phyloP scores from a whole-genome alignment of 2,888 invertebrate genomes.

The Mystacides longicornis region DNA sequence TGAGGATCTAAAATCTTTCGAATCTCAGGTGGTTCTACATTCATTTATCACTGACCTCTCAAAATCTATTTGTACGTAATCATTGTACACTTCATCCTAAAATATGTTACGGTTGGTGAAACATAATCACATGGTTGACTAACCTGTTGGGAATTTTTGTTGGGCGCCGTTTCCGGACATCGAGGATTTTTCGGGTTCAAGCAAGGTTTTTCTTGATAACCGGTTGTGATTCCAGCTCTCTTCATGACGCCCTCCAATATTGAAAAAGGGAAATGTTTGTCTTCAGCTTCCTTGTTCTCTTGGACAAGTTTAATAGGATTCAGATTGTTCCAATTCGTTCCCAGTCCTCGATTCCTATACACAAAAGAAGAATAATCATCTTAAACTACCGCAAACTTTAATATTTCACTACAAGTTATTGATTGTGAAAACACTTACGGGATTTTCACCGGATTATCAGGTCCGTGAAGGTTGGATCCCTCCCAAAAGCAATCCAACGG shows the following conservation, averaged over 20 bases:
- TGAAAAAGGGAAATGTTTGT: not conserved
- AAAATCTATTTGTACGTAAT: too few relatives aligned
- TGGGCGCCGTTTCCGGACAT: conserved; percentile 92
- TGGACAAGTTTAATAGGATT: conserved; percentile 78
- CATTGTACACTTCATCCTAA: too few relatives aligned
- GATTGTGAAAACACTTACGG: conserved; percentile 59
- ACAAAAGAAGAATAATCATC: not conserved
- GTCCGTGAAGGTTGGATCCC: conserved; percentile 92
- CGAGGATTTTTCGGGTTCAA: conserved; percentile 84
- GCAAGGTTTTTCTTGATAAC: conserved; percentile 96
- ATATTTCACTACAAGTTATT: not conserved
- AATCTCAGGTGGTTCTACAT: too few relatives aligned
- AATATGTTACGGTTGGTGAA: too few relatives aligned
- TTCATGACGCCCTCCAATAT: conserved; percentile 88
- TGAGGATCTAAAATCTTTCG: too few relatives aligned
- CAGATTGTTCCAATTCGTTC: conserved; percentile 79
- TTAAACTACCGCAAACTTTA: not conserved
- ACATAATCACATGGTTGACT: conserved; percentile 26
- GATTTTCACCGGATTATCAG: conserved; percentile 76
- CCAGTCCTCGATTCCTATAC: not conserved
- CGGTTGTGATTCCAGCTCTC: conserved; percentile 89
- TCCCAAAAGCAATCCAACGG: conserved; percentile 99
- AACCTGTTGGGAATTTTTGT: conserved; percentile 74
- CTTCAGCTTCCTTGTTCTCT: conserved; percentile 53
- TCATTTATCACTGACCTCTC: too few relatives aligned